These are phyloP conservation scores for Callithrix jacchus DNA, from an alignment of 2,113 vertebrate species.

Conservation along the genomic window DNA sequence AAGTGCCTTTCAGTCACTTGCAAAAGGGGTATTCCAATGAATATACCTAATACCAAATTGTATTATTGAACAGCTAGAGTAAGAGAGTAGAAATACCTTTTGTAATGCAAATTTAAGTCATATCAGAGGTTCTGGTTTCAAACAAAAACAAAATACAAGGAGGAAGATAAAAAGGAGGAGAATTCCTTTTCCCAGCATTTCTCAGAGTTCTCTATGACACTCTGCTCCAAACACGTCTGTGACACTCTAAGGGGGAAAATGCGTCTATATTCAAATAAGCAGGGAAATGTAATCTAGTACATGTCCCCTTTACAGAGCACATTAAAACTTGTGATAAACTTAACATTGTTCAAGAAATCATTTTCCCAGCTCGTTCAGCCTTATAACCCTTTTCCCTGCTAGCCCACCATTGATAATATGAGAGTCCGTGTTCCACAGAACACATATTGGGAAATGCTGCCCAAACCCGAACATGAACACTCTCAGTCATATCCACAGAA, in stretches of 20 bases:
- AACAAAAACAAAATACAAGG: background rate
- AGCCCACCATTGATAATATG: background rate
- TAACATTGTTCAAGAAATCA: background rate
- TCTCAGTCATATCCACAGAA: background rate
- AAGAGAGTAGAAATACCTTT: background rate
- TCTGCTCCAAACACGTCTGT: background rate
- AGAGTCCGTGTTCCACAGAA: background rate
- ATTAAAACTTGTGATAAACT: background rate
- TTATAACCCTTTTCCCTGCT: background rate
- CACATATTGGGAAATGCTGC: background rate
- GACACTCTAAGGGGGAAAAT: background rate
- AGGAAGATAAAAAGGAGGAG: background rate
- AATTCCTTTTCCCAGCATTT: background rate
- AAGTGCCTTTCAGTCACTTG: background rate
- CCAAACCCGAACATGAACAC: background rate
- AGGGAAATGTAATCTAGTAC: background rate
- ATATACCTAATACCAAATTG: background rate
- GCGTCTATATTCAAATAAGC: background rate
- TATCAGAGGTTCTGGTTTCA: background rate
- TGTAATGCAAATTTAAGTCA: constrained; percentile 26
- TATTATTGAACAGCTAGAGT: background rate
- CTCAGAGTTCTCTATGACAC: background rate
- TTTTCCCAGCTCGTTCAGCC: background rate
- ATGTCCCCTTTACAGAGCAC: background rate
- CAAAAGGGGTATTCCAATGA: background rate